Evolutionary conservation across 2,113 vertebrate genomes (phyloP), one percentile per base, ranked within the genome.

Genomic region (Porphyrio hochstetteri): DNA sequence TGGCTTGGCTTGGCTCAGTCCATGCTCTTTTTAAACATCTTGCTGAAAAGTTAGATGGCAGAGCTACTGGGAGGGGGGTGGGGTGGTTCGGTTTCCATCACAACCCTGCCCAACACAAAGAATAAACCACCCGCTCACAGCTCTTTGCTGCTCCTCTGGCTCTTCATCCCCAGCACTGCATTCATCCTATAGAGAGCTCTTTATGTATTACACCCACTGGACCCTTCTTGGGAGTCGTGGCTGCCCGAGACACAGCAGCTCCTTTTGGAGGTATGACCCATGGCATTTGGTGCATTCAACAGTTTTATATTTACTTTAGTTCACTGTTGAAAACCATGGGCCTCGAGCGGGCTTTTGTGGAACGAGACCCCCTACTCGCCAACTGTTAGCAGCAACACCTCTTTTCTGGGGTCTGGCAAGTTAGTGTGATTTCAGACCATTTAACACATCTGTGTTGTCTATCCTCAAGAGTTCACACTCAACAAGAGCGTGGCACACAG

Each of bases 211-310:
- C 1, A 0, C 38, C 52, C n/a, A 19, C 65, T 56, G 59, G 35
- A 65, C 40, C 29, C 69, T 57, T 44, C 27, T 1, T 9, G 20
- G 27, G 44, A 81, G 33, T 7, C 7, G 16, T 4, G 23, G 55
- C 76, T 2, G 1, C 28, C 57, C 10, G 33, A 76, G 57, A 48
- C 23, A 72, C 57, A 85, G 61, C 48, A 60, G 13, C 23, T 91
- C 46, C 31, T 81, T 82, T 91, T 36, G 75, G 40, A 76, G 24
- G 12, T 29, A 18, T 4, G 10, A 50, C 53, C 28, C 21, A 0
- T 6, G 14, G 5, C 7, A 7, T 72, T 65, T 65, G 63, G 7
- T 0, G 0, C 23, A 5, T 12, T 6, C 50, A 35, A 9, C 0
- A 0, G 16, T 59, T 70, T 82, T 24, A 40, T 25, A 13, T 56